Conservation (phyloP, 2,888 invertebrate species). For the Cataglyphis altisquamis region DNA sequence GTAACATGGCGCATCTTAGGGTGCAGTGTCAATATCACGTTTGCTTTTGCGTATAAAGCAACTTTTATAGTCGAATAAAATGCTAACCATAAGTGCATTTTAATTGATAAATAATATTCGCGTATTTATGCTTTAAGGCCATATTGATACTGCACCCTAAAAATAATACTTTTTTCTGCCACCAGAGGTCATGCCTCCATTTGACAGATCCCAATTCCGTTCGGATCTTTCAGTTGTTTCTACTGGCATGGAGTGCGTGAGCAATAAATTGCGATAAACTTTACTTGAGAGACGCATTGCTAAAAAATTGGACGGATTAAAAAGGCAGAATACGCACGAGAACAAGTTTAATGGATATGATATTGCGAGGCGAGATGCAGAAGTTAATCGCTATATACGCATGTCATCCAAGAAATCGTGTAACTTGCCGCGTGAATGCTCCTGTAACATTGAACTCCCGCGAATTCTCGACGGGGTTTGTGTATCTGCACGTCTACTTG, state of each 20-base stretch:
- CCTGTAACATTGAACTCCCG: conserved; percentile 48
- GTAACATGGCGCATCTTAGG: too few relatives aligned
- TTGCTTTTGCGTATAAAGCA: too few relatives aligned
- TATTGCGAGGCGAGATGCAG: background rate
- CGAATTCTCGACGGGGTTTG: conserved; percentile 45
- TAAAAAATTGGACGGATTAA: conserved; percentile 22
- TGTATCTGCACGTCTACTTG: conserved; percentile 66
- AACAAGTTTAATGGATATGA: background rate
- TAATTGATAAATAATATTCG: too few relatives aligned
- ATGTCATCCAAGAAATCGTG: conserved; percentile 60
- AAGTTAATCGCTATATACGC: conserved; percentile 5
- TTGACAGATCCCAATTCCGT: background rate
- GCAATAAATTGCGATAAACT: conserved; percentile 22
- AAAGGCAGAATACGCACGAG: background rate
- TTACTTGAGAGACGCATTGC: conserved; percentile 5
- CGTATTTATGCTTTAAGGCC: too few relatives aligned
- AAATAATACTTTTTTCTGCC: too few relatives aligned
- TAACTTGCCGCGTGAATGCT: conserved; percentile 70
- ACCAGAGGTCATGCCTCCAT: too few relatives aligned
- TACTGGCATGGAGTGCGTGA: background rate
- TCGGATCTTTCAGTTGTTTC: conserved; percentile 21
- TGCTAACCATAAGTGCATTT: too few relatives aligned
- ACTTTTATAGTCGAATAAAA: too few relatives aligned
- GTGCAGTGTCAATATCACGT: too few relatives aligned
- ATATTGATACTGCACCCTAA: too few relatives aligned